These are phyloP conservation scores for Augiades crinisus DNA, from an alignment of 2,888 invertebrate genomes.

Conservation along the genomic window DNA sequence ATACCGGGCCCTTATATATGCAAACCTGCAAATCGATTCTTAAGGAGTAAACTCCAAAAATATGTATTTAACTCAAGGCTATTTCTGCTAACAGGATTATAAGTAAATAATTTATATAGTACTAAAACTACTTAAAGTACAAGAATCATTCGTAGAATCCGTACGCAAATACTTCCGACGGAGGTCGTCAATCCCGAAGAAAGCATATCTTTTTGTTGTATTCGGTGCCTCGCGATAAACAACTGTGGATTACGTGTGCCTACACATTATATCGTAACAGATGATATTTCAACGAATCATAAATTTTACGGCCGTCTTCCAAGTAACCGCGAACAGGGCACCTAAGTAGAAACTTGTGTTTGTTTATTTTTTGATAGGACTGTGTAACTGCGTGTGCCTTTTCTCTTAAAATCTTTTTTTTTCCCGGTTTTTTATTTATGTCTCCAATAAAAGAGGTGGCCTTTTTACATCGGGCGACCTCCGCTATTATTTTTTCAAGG, in stretches of 20 bases:
- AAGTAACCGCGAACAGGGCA: conserved; percentile 62
- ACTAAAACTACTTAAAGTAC: no score
- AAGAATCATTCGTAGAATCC: conserved; percentile 10
- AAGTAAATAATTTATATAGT: no score
- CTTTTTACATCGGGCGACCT: conserved; percentile 54
- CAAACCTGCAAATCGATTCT: no score
- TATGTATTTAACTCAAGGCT: no score
- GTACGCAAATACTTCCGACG: conserved; percentile 19
- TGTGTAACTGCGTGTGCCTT: conserved; percentile 71
- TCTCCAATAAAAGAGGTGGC: conserved; percentile 70
- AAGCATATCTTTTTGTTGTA: conserved; percentile 27
- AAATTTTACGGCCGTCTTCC: conserved; percentile 75
- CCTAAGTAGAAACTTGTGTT: conserved; percentile 75
- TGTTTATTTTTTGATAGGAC: conserved; percentile 79
- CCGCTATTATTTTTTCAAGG: conserved; percentile 67
- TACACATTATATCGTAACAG: conserved; percentile 35
- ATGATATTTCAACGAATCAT: conserved; percentile 71
- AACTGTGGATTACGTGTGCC: conserved; percentile 37
- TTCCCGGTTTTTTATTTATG: conserved; percentile 58
- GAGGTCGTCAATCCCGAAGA: conserved; percentile 19
- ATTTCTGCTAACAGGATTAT: no score
- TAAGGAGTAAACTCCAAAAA: no score
- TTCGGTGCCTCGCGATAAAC: conserved; percentile 35
- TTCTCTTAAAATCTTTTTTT: conserved; percentile 62
- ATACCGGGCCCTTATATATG: no score